Evolutionary conservation across 2,113 vertebrate species (phyloP).

Genomic region (Sprattus sprattus): DNA sequence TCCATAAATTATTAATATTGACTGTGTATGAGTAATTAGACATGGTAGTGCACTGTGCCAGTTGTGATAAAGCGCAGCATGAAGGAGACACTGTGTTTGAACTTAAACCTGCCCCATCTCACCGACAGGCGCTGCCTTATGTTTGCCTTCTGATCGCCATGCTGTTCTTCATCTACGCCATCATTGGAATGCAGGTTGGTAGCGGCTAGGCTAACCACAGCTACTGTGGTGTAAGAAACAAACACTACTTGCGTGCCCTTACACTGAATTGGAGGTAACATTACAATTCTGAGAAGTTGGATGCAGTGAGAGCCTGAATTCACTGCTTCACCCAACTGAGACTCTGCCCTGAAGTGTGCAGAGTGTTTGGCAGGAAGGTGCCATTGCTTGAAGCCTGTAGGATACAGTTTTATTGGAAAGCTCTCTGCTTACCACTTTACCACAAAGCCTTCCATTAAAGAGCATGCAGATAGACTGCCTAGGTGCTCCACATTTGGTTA

Average conservation of each 20-base stretch:
- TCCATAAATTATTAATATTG: neutral
- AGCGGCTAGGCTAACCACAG: neutral
- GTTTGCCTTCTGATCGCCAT: constrained; percentile 96
- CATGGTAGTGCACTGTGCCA: neutral
- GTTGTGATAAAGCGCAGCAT: neutral
- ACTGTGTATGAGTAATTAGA: constrained; percentile 9
- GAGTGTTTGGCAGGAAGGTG: neutral
- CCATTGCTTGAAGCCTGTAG: neutral
- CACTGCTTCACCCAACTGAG: neutral
- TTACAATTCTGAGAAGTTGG: neutral
- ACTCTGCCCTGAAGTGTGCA: neutral
- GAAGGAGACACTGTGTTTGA: neutral
- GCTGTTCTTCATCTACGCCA: constrained; percentile 98
- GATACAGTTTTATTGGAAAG: neutral
- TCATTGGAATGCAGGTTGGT: constrained; percentile 95
- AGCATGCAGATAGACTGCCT: neutral
- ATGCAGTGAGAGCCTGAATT: neutral
- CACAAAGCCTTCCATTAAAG: constrained; percentile 5
- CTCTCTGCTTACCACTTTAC: neutral
- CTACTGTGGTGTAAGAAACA: neutral
- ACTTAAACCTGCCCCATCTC: neutral
- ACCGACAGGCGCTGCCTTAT: constrained; percentile 86
- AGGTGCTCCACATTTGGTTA: neutral
- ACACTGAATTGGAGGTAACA: neutral
- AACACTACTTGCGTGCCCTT: neutral